Evolutionary conservation across 2,888 invertebrate genomes (phyloP).

Genomic region (Odontocolon sp.): DNA sequence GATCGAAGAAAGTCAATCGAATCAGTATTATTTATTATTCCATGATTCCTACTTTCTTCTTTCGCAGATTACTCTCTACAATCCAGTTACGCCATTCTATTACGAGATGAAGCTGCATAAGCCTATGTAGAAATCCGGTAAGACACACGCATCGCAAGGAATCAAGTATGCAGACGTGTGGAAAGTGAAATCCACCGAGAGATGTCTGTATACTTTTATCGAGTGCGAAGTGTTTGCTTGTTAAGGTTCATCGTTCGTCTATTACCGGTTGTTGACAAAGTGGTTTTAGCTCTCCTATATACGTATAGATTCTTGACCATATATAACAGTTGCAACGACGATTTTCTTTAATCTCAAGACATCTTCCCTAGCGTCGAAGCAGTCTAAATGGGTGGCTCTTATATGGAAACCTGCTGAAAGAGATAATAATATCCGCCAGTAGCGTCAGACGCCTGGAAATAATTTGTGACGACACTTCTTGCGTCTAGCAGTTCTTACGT

Average conservation of each 20-base stretch:
- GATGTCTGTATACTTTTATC: slow-evolving; percentile 14
- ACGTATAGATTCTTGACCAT: slow-evolving; percentile 11
- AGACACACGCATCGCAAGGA: background rate
- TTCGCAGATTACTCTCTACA: slow-evolving; percentile 2
- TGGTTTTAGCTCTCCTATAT: too few species aligned
- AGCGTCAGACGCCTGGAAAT: background rate
- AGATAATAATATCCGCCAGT: background rate
- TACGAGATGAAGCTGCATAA: slow-evolving; percentile 36
- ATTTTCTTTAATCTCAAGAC: background rate
- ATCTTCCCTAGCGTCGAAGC: slow-evolving; percentile 6
- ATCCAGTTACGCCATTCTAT: slow-evolving; percentile 24
- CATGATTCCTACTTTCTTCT: slow-evolving; percentile 13
- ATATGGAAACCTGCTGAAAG: background rate
- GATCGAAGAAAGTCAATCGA: slow-evolving; percentile 31
- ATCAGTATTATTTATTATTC: background rate
- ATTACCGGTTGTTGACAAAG: slow-evolving; percentile 23
- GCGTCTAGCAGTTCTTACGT: background rate
- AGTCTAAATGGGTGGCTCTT: background rate
- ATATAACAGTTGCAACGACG: background rate
- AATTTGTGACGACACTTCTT: background rate
- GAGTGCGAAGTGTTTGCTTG: background rate
- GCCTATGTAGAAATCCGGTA: background rate
- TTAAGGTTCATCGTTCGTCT: slow-evolving; percentile 15
- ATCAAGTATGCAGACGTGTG: slow-evolving; percentile 26
- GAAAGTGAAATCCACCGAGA: slow-evolving; percentile 47